Evolutionary conservation across 2,888 invertebrate genomes (phyloP), one percentile per base, ranked within the genome.

Genomic region (Agrochola lychnidis): DNA sequence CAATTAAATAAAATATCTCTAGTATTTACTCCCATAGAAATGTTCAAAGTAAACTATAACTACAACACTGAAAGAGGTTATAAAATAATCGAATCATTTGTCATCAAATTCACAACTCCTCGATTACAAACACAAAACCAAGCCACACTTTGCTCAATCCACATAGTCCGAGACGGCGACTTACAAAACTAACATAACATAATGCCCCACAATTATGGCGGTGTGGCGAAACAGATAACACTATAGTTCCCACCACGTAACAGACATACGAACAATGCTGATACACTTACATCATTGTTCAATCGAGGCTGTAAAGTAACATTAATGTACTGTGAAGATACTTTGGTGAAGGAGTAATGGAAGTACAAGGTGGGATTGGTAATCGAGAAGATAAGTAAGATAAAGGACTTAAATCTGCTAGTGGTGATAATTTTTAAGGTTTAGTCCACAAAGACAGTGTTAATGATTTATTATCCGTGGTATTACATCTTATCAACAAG

Each of bases 111-210:
- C 48, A 45, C 68, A 75, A 70, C 7, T 57, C 22, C 64, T 63
- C 53, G 53, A 83, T 73, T 76, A 70, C 72, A 62, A 62, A 70
- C 51, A 70, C 14, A 72, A 51, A 71, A 61, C 45, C 73, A 36
- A 56, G 14, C 48, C 22, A 59, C n/a, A 73, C 42, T 56, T 83
- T 84, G 56, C 84, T 74, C 83, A 83, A 80, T 76, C 12, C 59
- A 70, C 69, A 80, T 51, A 83, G 70, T 72, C 84, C 76, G 63
- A 64, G 51, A 53, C 63, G 45, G 56, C 19, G 51, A 16, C 73
- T 83, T 83, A 83, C 83, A 83, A 84, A 84, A 80, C 76, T 71
- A 83, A 73, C 80, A 83, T 25, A 57, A n/a, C n/a, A 59, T 83
- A 83, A 83, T 81, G 73, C 83, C 81, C 72, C 71, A 83, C 74